Conservation (phyloP, 2,113 vertebrate species). For the Sprattus sprattus region DNA sequence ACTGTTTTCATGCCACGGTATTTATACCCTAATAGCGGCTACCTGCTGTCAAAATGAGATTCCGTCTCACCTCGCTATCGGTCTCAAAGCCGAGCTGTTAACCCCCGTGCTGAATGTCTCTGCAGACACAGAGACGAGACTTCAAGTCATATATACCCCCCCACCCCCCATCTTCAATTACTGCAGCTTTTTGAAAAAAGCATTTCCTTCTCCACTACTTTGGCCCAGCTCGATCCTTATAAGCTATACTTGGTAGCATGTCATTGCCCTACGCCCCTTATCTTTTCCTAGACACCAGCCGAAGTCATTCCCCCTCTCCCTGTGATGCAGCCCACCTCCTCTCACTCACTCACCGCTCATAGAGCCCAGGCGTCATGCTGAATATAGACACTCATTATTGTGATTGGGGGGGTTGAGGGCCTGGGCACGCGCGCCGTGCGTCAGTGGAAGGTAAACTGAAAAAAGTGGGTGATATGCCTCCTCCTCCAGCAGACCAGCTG, state of each 20-base stretch:
- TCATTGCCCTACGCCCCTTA: neutral
- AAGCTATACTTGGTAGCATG: slow-evolving; percentile 3
- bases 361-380: neutral
- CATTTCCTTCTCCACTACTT: neutral
- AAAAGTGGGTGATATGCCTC: neutral
- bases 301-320: neutral
- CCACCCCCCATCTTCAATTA: neutral
- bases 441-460: neutral
- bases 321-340: neutral
- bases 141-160: neutral
- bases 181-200: neutral
- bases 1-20: slow-evolving; percentile 22
- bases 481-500: neutral
- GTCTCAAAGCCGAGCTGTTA: neutral
- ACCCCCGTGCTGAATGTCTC: neutral
- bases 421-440: neutral
- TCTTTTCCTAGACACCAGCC: slow-evolving; percentile 5
- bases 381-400: slow-evolving; percentile 10
- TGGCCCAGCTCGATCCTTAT: neutral
- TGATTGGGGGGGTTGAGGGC: neutral
- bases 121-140: neutral
- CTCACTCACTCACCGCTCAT: neutral
- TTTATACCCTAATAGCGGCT: slow-evolving; percentile 27
- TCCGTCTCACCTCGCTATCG: neutral
- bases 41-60: slow-evolving; percentile 6